Evolutionary conservation across 2,888 invertebrate species (phyloP).

Genomic region (Crioceris asparagi): DNA sequence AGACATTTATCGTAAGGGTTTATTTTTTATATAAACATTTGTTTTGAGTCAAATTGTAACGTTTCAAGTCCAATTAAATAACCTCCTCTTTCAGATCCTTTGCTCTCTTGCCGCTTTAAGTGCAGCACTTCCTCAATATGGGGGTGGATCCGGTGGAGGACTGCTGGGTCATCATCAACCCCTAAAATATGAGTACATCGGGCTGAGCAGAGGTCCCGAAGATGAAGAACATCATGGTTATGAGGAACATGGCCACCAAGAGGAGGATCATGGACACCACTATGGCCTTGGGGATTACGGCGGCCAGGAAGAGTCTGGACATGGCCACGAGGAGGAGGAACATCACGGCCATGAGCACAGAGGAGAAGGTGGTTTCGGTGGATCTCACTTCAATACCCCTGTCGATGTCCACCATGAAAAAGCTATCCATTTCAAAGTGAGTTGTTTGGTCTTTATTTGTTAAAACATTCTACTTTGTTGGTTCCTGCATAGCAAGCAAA

Average conservation of each 20-base stretch:
- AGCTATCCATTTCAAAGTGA: constrained; percentile 29
- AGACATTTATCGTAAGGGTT: constrained; percentile 18
- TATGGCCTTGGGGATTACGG: constrained; percentile 7
- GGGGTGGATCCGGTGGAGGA: constrained; percentile 22
- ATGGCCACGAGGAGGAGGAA: constrained; percentile 6
- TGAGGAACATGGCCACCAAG: constrained; percentile 3
- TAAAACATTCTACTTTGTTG: too few species aligned
- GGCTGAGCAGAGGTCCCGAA: constrained; percentile 25
- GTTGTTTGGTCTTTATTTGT: too few species aligned
- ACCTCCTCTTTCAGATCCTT: constrained; percentile 14
- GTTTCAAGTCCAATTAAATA: not conserved
- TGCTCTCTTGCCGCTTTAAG: constrained; percentile 12
- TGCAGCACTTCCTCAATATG: constrained; percentile 18
- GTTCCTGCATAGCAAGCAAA: too few species aligned
- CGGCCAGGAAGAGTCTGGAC: constrained; percentile 11
- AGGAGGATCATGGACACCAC: constrained; percentile 13
- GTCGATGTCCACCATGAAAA: constrained; percentile 29
- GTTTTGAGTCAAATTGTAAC: not conserved
- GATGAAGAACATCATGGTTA: constrained; percentile 17
- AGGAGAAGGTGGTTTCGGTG: constrained; percentile 18
- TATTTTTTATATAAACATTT: constrained; percentile 4
- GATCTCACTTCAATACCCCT: constrained; percentile 27
- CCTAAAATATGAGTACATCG: constrained; percentile 19
- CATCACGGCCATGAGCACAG: constrained; percentile 3
- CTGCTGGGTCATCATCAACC: constrained; percentile 19